Conservation (phyloP, 2,113 vertebrate genomes). For the Setophaga coronata region DNA sequence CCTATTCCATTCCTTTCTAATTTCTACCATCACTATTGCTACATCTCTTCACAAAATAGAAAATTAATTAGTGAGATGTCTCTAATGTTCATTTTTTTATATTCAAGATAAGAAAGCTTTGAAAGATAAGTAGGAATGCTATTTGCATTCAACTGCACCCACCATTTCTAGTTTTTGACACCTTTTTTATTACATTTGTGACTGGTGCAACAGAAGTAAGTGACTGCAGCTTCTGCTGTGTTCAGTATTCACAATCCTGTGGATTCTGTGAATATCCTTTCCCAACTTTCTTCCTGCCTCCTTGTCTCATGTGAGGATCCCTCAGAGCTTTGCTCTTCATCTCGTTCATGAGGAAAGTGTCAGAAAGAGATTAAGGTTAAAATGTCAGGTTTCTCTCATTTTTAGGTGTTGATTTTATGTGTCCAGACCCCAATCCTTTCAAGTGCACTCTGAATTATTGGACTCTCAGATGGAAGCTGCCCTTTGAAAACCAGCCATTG, state of each 20-base stretch:
- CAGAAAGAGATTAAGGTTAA: conserved; percentile 47
- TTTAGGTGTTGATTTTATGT: conserved; percentile 30
- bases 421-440: conserved; percentile 3
- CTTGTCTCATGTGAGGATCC: not conserved
- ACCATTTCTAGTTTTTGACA: not conserved
- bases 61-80: not conserved
- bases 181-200: not conserved
- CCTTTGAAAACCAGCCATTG: conserved; percentile 46
- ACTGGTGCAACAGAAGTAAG: not conserved
- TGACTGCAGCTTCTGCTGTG: not conserved
- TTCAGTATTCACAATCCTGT: not conserved
- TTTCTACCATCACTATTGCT: not conserved
- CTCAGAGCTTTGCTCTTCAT: conserved; percentile 1
- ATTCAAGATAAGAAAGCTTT: not conserved
- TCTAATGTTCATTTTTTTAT: not conserved
- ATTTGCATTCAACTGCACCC: not conserved
- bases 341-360: not conserved
- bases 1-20: not conserved
- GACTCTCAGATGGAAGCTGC: conserved; percentile 19
- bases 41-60: not conserved
- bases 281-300: not conserved
- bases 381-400: conserved; percentile 55
- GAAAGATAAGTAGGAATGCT: not conserved
- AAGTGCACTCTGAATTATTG: conserved; percentile 52
- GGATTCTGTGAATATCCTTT: conserved; percentile 15